These are phyloP conservation scores for Oxyscelio sp. DNA, from an alignment of 2,888 invertebrate genomes.

Conservation along the genomic window DNA sequence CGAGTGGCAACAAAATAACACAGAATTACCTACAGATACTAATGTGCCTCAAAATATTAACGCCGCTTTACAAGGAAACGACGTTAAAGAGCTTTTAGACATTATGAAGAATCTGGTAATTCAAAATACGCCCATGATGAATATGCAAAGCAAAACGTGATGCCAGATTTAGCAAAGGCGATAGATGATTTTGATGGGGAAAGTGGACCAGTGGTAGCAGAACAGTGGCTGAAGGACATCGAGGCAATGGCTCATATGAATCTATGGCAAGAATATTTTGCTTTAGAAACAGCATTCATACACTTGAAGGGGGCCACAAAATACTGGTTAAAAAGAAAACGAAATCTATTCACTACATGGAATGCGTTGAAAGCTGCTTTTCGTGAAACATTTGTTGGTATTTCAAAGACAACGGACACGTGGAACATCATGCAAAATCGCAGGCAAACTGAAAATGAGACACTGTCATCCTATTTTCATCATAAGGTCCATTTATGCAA, in stretches of 20 bases:
- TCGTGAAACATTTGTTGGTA: neutral
- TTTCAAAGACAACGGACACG: neutral
- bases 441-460: constrained; percentile 1
- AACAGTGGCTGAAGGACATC: constrained; percentile 44
- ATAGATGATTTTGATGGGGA: constrained; percentile 43
- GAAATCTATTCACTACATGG: neutral
- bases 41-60: too few relatives aligned
- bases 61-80: too few relatives aligned
- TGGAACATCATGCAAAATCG: constrained; percentile 19
- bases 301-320: constrained; percentile 23
- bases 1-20: too few relatives aligned
- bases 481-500: constrained; percentile 27
- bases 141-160: too few relatives aligned
- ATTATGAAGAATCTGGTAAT: too few relatives aligned
- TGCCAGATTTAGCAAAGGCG: constrained; percentile 53
- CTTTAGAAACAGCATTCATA: constrained; percentile 47
- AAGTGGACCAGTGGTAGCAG: constrained; percentile 30
- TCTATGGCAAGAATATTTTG: constrained; percentile 50
- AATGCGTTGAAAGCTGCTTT: neutral
- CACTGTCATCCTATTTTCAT: constrained; percentile 17
- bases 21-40: too few relatives aligned
- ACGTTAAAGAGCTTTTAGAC: too few relatives aligned
- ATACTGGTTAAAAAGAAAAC: constrained; percentile 10
- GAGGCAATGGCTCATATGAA: constrained; percentile 44
- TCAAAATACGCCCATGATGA: too few relatives aligned